Evolutionary conservation across 2,888 invertebrate species (phyloP).

Genomic region (Chrysopilus asiliformis): DNA sequence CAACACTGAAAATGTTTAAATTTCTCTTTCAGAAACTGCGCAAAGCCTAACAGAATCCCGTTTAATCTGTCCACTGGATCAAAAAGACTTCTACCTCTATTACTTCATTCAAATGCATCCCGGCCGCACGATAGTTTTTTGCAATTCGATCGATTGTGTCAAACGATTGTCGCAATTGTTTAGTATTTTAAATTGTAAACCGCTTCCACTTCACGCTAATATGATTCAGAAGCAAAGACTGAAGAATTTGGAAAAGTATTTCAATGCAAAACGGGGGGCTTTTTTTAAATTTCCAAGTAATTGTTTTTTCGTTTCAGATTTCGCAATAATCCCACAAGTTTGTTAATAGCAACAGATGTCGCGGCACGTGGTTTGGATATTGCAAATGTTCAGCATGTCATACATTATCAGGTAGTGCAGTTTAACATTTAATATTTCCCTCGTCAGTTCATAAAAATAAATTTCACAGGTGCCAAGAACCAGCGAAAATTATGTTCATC

Average conservation of each 20-base stretch:
- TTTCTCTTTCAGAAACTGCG: conserved; percentile 51
- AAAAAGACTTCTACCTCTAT: conserved; percentile 85
- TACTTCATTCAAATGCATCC: conserved; percentile 76
- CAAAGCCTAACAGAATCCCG: conserved; percentile 72
- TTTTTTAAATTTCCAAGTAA: not conserved
- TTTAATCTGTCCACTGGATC: conserved; percentile 60
- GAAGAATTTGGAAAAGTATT: conserved; percentile 75
- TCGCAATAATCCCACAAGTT: conserved; percentile 51
- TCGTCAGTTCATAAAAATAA: not conserved
- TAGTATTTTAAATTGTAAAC: conserved; percentile 52
- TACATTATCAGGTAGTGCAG: conserved; percentile 69
- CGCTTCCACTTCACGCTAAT: conserved; percentile 68
- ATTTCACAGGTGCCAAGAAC: conserved; percentile 65
- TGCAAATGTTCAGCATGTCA: conserved; percentile 81
- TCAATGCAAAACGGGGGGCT: too few relatives aligned
- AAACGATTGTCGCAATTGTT: conserved; percentile 60
- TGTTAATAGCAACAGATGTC: conserved; percentile 91
- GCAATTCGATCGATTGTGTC: conserved; percentile 87
- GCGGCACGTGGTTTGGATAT: conserved; percentile 96
- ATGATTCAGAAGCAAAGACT: conserved; percentile 92
- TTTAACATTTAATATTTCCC: not conserved
- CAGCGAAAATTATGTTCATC: conserved; percentile 91
- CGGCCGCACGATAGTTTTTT: conserved; percentile 87
- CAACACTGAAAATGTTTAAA: not conserved
- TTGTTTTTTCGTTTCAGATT: conserved; percentile 43